phyloP scores from a whole-genome alignment of 2,888 invertebrate genomes.

The Cremastinae sp. region DNA sequence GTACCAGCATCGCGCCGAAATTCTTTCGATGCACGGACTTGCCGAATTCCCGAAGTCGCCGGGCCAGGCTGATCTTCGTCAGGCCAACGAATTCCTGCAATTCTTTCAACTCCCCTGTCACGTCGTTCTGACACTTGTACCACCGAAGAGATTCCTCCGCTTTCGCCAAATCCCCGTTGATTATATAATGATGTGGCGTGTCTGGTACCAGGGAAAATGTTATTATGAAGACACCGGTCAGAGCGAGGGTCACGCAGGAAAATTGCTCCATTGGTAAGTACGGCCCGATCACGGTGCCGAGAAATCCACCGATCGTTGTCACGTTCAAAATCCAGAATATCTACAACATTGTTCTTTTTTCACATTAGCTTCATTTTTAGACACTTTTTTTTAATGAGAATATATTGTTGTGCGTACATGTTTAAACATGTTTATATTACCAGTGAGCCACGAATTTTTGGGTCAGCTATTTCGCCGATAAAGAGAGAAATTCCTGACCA shows the following conservation, averaged over 20 bases:
- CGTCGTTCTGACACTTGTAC: slow-evolving; percentile 71
- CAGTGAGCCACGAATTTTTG: slow-evolving; percentile 76
- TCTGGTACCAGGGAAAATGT: slow-evolving; percentile 76
- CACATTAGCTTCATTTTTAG: too few species aligned
- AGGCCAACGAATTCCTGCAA: slow-evolving; percentile 72
- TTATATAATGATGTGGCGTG: slow-evolving; percentile 76
- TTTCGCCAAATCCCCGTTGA: slow-evolving; percentile 68
- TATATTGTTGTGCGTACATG: too few species aligned
- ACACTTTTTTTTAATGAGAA: too few species aligned
- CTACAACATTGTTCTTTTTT: too few species aligned
- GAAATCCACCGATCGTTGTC: slow-evolving; percentile 72
- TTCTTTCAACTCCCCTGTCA: slow-evolving; percentile 73
- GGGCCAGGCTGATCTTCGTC: slow-evolving; percentile 63
- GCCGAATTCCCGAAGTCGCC: slow-evolving; percentile 68
- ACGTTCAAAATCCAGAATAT: slow-evolving; percentile 75
- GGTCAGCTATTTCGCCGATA: slow-evolving; percentile 76
- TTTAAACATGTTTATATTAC: too few species aligned
- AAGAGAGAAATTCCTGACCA: slow-evolving; percentile 75
- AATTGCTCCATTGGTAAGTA: slow-evolving; percentile 74
- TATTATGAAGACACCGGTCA: slow-evolving; percentile 71
- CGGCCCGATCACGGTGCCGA: slow-evolving; percentile 78
- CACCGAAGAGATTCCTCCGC: slow-evolving; percentile 77
- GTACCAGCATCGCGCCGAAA: slow-evolving; percentile 77
- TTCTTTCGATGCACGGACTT: slow-evolving; percentile 77
- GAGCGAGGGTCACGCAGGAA: slow-evolving; percentile 72